Conservation (phyloP, 2,113 vertebrate species). For the Leucosticte australis region DNA sequence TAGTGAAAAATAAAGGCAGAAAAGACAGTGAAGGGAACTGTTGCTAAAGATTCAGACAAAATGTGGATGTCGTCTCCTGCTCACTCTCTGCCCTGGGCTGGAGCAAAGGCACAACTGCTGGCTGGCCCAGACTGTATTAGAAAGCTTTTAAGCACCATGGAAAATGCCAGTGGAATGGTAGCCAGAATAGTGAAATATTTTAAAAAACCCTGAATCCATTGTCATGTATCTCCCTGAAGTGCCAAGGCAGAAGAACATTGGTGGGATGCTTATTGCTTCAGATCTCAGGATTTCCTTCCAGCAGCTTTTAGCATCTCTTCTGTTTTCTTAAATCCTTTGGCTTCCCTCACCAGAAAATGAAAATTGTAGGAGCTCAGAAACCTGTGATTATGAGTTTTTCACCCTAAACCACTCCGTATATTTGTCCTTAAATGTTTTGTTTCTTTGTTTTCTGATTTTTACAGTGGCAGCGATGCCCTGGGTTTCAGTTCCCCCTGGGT, state of each 20-base stretch:
- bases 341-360: neutral
- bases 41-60: neutral
- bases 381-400: neutral
- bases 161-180: neutral
- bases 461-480: accelerated
- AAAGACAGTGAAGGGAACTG: neutral
- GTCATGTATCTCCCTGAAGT: neutral
- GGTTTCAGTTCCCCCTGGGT: neutral
- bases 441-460: neutral
- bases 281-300: neutral
- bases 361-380: neutral
- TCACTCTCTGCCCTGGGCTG: neutral
- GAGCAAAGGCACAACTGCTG: neutral
- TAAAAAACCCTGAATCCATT: neutral
- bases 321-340: neutral
- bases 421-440: neutral
- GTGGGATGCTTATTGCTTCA: neutral
- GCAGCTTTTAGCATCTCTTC: neutral
- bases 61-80: neutral
- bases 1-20: neutral
- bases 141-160: neutral
- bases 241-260: neutral
- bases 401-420: neutral
- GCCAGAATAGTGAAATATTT: neutral
- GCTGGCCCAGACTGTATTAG: neutral